Evolutionary conservation across 2,797 vertebrate species (phyloP).

Genomic region (Labroides dimidiatus): DNA sequence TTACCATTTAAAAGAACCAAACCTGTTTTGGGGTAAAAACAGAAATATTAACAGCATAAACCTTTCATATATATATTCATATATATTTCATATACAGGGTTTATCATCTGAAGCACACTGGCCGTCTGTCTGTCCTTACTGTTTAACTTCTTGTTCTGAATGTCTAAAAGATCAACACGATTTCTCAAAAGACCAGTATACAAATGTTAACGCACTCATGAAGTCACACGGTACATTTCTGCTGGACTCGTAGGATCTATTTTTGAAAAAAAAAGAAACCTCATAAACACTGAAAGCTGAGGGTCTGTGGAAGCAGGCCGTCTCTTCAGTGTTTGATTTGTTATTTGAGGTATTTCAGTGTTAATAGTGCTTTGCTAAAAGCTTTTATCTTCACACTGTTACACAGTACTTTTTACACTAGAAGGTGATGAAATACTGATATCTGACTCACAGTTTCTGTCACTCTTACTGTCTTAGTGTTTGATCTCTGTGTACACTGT

Average conservation of each 20-base stretch:
- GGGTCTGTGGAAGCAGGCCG: constrained; percentile 3
- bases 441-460: constrained; percentile 31
- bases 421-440: constrained; percentile 9
- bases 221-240: constrained; percentile 4
- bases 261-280: constrained; percentile 19
- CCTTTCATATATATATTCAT: too few relatives aligned
- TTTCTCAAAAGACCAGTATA: background rate
- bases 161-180: background rate
- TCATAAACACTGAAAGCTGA: constrained; percentile 21
- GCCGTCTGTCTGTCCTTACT: background rate
- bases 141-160: background rate
- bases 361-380: constrained; percentile 34
- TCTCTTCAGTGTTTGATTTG: constrained; percentile 13
- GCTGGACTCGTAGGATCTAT: background rate
- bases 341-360: constrained; percentile 26
- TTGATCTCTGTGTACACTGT: constrained; percentile 35
- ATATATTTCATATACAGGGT: background rate
- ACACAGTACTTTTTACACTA: constrained; percentile 41
- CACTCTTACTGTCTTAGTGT: constrained; percentile 1
- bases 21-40: background rate
- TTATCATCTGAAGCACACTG: background rate
- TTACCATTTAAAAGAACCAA: too few relatives aligned
- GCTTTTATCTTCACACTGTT: constrained; percentile 49
- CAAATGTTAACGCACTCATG: constrained; percentile 7
- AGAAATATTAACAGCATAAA: background rate